Conservation (phyloP, 2,888 invertebrate genomes). For the Piscicola geometra region DNA sequence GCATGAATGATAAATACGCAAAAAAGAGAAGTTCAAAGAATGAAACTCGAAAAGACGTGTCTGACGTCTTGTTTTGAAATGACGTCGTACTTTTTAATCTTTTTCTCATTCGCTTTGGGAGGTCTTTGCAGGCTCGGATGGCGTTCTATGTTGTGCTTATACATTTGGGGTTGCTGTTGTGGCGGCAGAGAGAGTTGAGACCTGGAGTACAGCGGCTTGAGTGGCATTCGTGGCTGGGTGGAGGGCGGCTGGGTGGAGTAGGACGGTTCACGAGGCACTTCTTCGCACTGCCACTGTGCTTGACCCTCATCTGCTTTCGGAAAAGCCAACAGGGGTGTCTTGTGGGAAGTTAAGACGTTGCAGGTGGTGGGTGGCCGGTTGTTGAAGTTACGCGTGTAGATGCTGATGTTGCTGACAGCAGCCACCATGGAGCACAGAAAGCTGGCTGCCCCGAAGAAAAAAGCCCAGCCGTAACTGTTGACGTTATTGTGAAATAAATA, state of each 20-base stretch:
- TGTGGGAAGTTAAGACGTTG: background rate
- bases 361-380: background rate
- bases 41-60: background rate
- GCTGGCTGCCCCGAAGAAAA: constrained; percentile 52
- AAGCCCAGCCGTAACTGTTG: constrained; percentile 50
- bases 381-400: constrained; percentile 43
- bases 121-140: background rate
- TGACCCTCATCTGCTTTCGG: background rate
- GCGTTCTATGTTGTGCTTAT: background rate
- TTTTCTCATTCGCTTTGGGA: background rate
- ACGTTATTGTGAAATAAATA: no score
- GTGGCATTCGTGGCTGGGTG: no score
- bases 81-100: background rate
- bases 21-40: background rate
- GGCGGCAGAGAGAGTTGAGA: background rate
- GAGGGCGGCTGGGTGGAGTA: no score
- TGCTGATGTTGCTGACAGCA: constrained; percentile 50
- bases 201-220: background rate
- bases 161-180: background rate
- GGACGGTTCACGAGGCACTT: no score
- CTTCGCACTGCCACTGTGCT: no score
- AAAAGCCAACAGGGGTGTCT: background rate
- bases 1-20: background rate
- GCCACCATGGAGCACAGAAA: constrained; percentile 51
- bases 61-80: background rate